Percentiles rank a stretch among this genome's conserved stretches.
Conservation (phyloP, 2,797 vertebrate species). For the Acanthis flammea region DNA sequence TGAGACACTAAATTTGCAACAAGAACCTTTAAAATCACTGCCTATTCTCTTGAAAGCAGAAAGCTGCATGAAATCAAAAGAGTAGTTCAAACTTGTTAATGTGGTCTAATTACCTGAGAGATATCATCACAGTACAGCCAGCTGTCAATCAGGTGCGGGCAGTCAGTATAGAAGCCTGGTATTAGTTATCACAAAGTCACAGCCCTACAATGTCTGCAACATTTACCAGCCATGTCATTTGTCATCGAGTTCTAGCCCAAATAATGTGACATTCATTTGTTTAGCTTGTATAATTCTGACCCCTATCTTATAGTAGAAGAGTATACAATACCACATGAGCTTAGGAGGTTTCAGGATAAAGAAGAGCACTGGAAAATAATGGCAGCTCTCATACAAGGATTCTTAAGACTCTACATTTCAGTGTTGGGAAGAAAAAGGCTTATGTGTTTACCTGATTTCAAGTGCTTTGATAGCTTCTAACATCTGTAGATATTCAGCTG, state of each 20-base stretch:
- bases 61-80: neutral
- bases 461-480: conserved; percentile 96
- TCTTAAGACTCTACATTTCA: neutral
- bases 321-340: neutral
- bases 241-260: neutral
- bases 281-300: neutral
- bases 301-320: neutral
- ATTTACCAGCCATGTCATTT: neutral
- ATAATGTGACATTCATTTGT: neutral
- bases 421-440: neutral
- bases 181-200: neutral
- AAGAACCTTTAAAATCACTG: neutral
- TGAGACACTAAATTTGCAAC: neutral
- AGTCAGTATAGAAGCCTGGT: neutral
- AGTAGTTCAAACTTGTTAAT: neutral
- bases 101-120: neutral
- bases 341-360: neutral
- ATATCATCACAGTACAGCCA: neutral
- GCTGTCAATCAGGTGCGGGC: neutral
- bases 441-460: conserved; percentile 81
- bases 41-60: neutral
- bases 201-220: neutral
- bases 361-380: neutral
- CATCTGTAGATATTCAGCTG: conserved; percentile 97
- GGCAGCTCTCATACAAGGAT: neutral